Conservation (phyloP, 2,113 vertebrate species). For the Chrysemys picta region DNA sequence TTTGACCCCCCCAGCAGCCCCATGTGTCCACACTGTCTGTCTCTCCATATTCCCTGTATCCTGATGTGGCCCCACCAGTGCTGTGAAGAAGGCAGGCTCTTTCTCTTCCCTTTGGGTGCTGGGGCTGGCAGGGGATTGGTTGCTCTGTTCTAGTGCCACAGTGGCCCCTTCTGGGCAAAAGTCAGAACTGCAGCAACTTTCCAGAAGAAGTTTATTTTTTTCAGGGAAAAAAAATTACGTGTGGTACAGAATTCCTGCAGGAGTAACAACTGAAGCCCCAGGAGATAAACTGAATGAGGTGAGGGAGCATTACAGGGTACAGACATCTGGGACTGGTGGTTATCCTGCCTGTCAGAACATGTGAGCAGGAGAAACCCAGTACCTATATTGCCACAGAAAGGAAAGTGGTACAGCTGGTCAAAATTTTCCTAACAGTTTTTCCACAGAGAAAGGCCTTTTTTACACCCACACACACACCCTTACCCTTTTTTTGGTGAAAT, state of each 20-base stretch:
- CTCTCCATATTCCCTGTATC: no score
- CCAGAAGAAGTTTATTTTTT: no score
- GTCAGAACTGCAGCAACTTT: no score
- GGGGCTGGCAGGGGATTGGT: no score
- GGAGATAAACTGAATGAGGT: neutral
- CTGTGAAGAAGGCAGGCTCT: no score
- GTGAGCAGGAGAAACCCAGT: constrained; percentile 61
- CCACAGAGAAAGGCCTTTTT: constrained; percentile 65
- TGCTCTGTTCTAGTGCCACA: no score
- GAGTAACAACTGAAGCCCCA: constrained; percentile 9
- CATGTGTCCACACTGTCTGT: no score
- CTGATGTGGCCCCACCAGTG: no score
- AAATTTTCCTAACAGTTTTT: constrained; percentile 53
- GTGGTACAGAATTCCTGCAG: neutral
- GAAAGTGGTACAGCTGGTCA: constrained; percentile 50
- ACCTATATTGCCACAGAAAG: constrained; percentile 65
- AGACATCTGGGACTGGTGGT: constrained; percentile 9
- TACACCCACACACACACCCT: neutral
- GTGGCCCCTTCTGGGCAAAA: no score
- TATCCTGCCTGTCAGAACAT: constrained; percentile 54
- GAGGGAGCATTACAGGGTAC: constrained; percentile 1
- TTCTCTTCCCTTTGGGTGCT: no score
- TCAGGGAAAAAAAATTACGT: no score
- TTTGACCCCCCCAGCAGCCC: no score
- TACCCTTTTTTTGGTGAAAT: constrained; percentile 60